These are phyloP conservation scores for Saguinus imperator DNA, from an alignment of 2,113 vertebrate genomes.

Conservation along the genomic window DNA sequence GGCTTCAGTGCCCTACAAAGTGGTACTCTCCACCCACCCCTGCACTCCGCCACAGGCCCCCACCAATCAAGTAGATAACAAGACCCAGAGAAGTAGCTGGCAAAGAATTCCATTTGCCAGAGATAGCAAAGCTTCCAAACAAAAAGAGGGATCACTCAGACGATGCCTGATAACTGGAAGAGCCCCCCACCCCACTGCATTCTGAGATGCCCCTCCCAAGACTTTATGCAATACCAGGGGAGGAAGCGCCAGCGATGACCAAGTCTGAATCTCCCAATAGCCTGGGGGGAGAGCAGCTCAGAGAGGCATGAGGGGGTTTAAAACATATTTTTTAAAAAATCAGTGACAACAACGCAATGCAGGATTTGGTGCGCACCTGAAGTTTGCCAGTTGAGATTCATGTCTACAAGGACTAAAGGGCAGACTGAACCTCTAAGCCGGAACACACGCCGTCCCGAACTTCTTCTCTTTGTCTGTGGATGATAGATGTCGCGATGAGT, in stretches of 20 bases:
- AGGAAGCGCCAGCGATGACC: background rate
- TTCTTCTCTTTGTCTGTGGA: too few species aligned
- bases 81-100: background rate
- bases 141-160: background rate
- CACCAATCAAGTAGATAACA: rapidly evolving
- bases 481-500: rapidly evolving
- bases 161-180: rapidly evolving
- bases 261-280: background rate
- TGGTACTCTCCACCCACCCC: background rate
- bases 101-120: background rate
- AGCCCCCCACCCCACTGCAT: background rate
- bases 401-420: background rate
- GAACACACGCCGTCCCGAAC: rapidly evolving
- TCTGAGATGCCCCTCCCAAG: background rate
- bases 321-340: background rate
- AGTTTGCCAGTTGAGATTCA: background rate
- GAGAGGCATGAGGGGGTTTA: background rate
- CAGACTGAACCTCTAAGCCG: background rate
- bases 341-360: background rate
- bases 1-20: background rate
- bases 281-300: background rate
- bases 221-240: too few species aligned
- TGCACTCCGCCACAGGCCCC: background rate
- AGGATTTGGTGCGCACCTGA: rapidly evolving
- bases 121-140: background rate